Conservation (phyloP, 2,797 vertebrate genomes). For the Eospalax fontanierii region DNA sequence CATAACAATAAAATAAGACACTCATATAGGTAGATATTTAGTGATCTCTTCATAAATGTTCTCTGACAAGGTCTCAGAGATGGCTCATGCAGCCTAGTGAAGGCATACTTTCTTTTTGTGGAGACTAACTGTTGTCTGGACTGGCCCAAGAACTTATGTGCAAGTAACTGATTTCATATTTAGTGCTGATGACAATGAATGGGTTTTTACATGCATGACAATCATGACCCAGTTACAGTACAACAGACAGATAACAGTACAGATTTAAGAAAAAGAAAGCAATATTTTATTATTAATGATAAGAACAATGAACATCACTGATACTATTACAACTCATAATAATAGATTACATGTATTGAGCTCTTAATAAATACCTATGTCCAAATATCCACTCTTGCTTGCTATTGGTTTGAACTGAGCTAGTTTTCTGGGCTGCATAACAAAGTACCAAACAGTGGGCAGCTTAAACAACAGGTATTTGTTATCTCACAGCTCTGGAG, state of each 20-base stretch:
- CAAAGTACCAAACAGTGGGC: background rate
- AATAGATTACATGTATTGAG: background rate
- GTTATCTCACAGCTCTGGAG: background rate
- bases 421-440: background rate
- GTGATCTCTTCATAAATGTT: background rate
- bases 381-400: background rate
- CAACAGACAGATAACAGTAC: background rate
- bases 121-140: background rate
- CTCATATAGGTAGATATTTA: background rate
- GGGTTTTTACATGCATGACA: background rate
- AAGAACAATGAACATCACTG: background rate
- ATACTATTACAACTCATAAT: background rate
- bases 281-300: background rate
- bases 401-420: background rate
- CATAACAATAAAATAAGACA: background rate
- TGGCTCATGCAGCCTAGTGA: background rate
- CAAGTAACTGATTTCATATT: background rate
- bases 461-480: background rate
- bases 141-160: background rate
- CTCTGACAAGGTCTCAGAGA: background rate
- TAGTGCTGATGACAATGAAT: background rate
- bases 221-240: background rate
- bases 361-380: background rate
- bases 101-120: background rate
- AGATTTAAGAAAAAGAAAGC: background rate